phyloP scores from a whole-genome alignment of 1,140 invertebrate genomes.

The Drosophila sp. region DNA sequence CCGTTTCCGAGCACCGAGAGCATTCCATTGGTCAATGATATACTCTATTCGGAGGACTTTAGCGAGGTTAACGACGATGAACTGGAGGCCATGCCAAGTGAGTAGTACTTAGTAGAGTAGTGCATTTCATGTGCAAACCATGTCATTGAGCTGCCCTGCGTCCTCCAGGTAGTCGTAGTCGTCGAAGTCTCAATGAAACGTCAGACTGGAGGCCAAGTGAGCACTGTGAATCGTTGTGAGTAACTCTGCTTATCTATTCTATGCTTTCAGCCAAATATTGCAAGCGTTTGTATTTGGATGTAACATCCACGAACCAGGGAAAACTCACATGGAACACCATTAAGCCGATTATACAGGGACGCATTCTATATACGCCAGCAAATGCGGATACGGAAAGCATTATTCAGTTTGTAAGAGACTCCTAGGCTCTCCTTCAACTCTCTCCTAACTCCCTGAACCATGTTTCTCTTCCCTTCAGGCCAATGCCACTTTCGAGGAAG shows the following conservation, averaged over 20 bases:
- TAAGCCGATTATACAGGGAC: conserved; percentile 87
- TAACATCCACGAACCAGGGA: conserved; percentile 85
- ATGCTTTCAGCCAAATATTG: conserved; percentile 85
- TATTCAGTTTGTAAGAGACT: conserved; percentile 83
- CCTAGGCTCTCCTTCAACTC: neutral
- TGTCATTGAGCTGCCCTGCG: conserved; percentile 23
- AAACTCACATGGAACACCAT: conserved; percentile 88
- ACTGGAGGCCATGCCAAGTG: conserved; percentile 86
- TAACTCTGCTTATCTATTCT: neutral
- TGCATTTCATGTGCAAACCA: too few species aligned
- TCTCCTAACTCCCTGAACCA: too few species aligned
- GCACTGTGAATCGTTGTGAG: conserved; percentile 7
- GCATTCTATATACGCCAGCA: conserved; percentile 86
- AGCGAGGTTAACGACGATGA: conserved; percentile 82
- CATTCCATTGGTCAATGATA: conserved; percentile 82
- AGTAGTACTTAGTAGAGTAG: conserved; percentile 42
- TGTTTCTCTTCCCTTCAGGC: conserved; percentile 71
- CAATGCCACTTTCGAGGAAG: conserved; percentile 85
- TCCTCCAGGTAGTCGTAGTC: conserved; percentile 35
- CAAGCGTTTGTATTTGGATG: conserved; percentile 85
- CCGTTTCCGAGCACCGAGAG: conserved; percentile 83
- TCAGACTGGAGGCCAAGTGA: conserved; percentile 54
- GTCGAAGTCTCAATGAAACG: conserved; percentile 11
- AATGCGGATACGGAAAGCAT: conserved; percentile 84
- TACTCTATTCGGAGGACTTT: conserved; percentile 84